Conservation (phyloP, 2,113 vertebrate species). For the Vulpes vulpes region DNA sequence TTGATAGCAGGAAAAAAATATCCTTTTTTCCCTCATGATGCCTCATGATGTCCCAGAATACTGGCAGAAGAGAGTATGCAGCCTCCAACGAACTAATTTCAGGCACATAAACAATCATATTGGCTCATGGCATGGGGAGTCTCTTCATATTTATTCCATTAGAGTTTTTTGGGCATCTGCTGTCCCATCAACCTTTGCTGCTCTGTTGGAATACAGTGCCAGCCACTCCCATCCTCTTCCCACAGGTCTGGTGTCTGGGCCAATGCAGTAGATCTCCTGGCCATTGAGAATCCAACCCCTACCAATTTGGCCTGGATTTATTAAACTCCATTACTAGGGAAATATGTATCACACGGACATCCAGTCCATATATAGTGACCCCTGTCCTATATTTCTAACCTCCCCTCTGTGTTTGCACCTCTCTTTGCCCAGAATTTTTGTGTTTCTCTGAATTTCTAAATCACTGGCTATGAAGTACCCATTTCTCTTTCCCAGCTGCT, state of each 20-base stretch:
- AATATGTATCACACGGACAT: constrained; percentile 73
- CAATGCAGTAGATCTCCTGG: background rate
- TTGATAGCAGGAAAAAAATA: background rate
- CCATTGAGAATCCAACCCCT: constrained; percentile 35
- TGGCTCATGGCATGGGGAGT: background rate
- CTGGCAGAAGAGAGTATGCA: background rate
- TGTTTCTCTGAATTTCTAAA: constrained; percentile 75
- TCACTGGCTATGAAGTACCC: constrained; percentile 69
- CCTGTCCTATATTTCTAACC: constrained; percentile 74
- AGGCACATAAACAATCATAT: background rate
- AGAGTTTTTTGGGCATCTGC: constrained; percentile 34
- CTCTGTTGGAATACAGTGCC: constrained; percentile 42
- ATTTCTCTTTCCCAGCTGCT: constrained; percentile 67
- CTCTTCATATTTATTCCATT: background rate
- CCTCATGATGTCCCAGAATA: background rate
- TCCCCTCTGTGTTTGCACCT: constrained; percentile 71
- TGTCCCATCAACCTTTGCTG: background rate
- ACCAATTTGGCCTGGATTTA: constrained; percentile 73
- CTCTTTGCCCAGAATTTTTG: constrained; percentile 78
- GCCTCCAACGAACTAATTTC: constrained; percentile 28
- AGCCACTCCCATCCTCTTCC: background rate
- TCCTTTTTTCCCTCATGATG: background rate
- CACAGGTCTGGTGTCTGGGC: constrained; percentile 2
- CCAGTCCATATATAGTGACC: constrained; percentile 62
- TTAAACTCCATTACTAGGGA: constrained; percentile 64